Evolutionary conservation across 2,888 invertebrate species (phyloP).

Genomic region (Alloscopus bannaensis): DNA sequence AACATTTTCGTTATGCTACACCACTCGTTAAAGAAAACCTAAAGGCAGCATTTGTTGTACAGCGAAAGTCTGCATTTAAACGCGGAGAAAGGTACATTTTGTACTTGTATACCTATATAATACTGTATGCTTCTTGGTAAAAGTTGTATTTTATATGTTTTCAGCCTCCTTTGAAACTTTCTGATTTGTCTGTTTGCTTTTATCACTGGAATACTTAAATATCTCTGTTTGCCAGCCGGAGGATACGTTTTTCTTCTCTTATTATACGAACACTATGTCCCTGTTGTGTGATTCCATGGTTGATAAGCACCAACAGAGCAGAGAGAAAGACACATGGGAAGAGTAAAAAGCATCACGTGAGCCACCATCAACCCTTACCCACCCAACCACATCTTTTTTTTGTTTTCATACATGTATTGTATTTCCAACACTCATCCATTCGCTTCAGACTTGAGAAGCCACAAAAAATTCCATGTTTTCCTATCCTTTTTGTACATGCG

Average conservation of each 20-base stretch:
- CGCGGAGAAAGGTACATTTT: no score
- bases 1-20: no score
- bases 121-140: no score
- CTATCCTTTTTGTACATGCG: no score
- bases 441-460: constrained; percentile 24
- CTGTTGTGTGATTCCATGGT: constrained; percentile 61
- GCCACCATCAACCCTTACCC: not conserved
- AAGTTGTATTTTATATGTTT: no score
- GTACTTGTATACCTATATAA: no score
- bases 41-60: no score
- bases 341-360: not conserved
- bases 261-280: constrained; percentile 11
- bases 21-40: no score
- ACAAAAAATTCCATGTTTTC: not conserved
- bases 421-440: constrained; percentile 41
- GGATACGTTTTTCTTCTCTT: constrained; percentile 42
- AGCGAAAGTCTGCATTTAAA: no score
- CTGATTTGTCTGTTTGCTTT: constrained; percentile 59
- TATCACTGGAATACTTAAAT: constrained; percentile 57
- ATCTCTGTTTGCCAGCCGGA: constrained; percentile 56
- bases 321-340: constrained; percentile 13
- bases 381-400: not conserved
- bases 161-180: constrained; percentile 61
- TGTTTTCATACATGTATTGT: no score
- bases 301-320: constrained; percentile 60